Evolutionary conservation across 1,140 invertebrate species (phyloP), one percentile per base, ranked within the genome.

Genomic region (Diachasma alloeum): DNA sequence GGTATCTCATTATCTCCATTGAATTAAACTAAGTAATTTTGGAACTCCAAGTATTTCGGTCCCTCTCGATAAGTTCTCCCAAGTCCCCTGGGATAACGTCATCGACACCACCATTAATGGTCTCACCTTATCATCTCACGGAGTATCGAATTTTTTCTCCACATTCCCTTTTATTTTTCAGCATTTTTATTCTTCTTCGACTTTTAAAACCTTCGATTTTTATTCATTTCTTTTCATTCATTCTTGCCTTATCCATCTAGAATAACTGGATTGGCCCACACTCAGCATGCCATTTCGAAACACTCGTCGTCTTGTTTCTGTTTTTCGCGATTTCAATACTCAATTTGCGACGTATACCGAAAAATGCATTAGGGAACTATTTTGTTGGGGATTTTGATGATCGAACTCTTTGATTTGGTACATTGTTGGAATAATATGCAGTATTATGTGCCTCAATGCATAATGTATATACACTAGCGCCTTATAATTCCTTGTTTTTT

Each of bases 251-350:
- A 63, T 63, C 59, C 59, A 63, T 81, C 80, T 82, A 75, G 66
- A 80, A 80, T 83, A 85, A 85, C 83, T 83, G 80, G 79, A 82
- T 73, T 83, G 81, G 79, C 81, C 83, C 79, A 83, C 81, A 85
- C 84, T 39, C 17, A 63, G 63, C 66, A 72, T 66, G 31, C 59
- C 24, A 31, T 24, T 63, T 67, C 36, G 76, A 81, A 59, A 82
- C 81, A 81, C 77, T 53, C 56, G 37, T 48, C 72, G n/a, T 19
- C 59, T 24, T 59, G 53, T 59, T 63, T 10, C 59, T 63, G 6
- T 63, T 63, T 63, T 19, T 19, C 6, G 15, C 26, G 9, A 63
- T 31, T 63, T 31, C 59, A 19, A 56, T 63, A 31, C 24, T 63
- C 22, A 63, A 53, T 53, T 26, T 63, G 59, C 8, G 59, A 53